Conservation (phyloP, 2,888 invertebrate genomes). For the Leucoptera coffeella region DNA sequence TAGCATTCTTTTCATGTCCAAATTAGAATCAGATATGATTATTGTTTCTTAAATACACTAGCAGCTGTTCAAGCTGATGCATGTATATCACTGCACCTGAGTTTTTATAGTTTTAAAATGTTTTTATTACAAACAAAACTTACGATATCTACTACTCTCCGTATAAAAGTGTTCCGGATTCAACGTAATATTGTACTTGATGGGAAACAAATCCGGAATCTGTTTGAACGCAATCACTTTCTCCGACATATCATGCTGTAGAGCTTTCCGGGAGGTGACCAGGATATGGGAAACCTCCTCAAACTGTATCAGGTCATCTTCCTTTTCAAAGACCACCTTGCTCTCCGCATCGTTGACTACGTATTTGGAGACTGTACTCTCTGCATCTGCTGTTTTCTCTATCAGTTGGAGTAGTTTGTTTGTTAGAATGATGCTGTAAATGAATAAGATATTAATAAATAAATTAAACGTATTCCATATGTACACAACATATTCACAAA, state of each 20-base stretch:
- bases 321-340: constrained; percentile 53
- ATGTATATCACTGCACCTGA: no score
- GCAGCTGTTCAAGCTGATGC: no score
- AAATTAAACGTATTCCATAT: no score
- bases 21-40: no score
- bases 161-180: constrained; percentile 59
- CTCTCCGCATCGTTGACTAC: constrained; percentile 55
- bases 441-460: constrained; percentile 2
- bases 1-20: no score
- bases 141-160: constrained; percentile 62
- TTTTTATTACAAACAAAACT: no score
- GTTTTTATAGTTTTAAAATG: no score
- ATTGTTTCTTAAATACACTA: no score
- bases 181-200: constrained; percentile 66
- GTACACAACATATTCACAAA: no score
- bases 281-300: constrained; percentile 60
- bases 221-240: constrained; percentile 42
- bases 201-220: constrained; percentile 69
- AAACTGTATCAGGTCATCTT: constrained; percentile 58
- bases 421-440: constrained; percentile 59
- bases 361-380: constrained; percentile 48
- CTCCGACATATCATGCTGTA: constrained; percentile 44
- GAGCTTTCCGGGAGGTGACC: constrained; percentile 56
- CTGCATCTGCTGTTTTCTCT: constrained; percentile 55
- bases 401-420: constrained; percentile 62